Conservation (phyloP, 1,140 invertebrate genomes). For the Branchinecta lindahli region DNA sequence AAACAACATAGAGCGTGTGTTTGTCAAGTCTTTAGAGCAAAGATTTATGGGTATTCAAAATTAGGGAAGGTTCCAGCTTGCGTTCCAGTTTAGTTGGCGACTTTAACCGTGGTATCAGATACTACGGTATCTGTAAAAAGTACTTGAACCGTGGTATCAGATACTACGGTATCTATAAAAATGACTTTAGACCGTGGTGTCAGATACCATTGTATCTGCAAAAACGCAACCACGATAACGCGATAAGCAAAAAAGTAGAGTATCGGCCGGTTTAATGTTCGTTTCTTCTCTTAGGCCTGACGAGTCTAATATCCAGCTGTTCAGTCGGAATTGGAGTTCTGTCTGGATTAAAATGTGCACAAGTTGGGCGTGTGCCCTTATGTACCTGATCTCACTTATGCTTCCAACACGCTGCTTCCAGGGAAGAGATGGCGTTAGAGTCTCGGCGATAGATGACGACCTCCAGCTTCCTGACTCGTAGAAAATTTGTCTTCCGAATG, state of each 20-base stretch:
- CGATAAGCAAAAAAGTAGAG: background rate
- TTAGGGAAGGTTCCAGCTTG: background rate
- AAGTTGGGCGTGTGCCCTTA: conserved; percentile 25
- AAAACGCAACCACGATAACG: background rate
- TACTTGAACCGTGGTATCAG: too few species aligned
- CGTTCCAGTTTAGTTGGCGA: background rate
- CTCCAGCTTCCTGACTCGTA: too few species aligned
- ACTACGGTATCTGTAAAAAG: too few species aligned
- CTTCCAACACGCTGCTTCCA: too few species aligned
- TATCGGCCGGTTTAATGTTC: conserved; percentile 1
- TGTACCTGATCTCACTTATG: conserved; percentile 24
- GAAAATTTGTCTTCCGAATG: too few species aligned
- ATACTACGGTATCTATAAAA: too few species aligned
- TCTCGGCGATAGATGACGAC: too few species aligned
- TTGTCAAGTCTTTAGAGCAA: background rate
- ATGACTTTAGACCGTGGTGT: too few species aligned
- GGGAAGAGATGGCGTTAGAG: too few species aligned
- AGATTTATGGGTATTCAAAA: too few species aligned
- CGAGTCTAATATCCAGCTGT: conserved; percentile 23
- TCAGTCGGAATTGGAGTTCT: conserved; percentile 26
- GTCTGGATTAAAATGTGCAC: conserved; percentile 28
- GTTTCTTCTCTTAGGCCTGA: conserved; percentile 23
- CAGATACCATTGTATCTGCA: too few species aligned
- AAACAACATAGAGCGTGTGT: conserved; percentile 2
- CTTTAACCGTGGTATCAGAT: conserved; percentile 11